Evolutionary conservation across 2,113 vertebrate genomes (phyloP), one percentile per base, ranked within the genome.

Genomic region (Saguinus midas): DNA sequence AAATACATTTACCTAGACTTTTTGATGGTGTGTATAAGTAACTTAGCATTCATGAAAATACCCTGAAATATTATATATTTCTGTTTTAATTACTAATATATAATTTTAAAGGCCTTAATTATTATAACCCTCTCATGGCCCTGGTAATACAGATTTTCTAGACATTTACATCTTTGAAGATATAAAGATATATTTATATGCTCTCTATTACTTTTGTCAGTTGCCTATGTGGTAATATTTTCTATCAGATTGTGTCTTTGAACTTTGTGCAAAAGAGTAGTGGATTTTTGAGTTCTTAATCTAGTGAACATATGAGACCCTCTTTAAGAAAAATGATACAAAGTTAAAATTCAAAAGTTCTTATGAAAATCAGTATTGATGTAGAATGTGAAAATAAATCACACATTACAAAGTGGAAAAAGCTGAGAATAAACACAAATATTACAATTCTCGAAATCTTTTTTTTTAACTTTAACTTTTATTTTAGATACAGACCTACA

Each of bases 1-100:
- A 66, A 89, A 96, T 80, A 96, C 5, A 85, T 76, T 86, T 78
- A 95, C 35, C 10, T 58, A 89, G 70, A 80, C 64, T 81, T 88
- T 95, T 80, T 68, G 85, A 88, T 40, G 91, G 50, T 58, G 7
- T 27, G 10, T 48, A 68, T 48, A 80, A 83, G 64, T 96, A 72
- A 89, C 92, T 84, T 92, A 87, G 66, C 35, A 66, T n/a, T 91
- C 37, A 29, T 88, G n/a, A 97, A 57, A 84, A 83, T 55, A 79
- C 35, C 70, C n/a, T 87, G 70, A 86, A 90, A 58, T 14, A 43
- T 57, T 11, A 70, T 85, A 61, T 73, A 80, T 68, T 61, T 75
- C 25, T 72, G n/a, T n/a, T 87, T 93, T 94, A 78, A 23, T 88
- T 95, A 64, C 20, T 94, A 10, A 29, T 50, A n/a, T 84, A 80